phyloP scores from a whole-genome alignment of 2,113 vertebrate genomes.

The Mellivora capensis region DNA sequence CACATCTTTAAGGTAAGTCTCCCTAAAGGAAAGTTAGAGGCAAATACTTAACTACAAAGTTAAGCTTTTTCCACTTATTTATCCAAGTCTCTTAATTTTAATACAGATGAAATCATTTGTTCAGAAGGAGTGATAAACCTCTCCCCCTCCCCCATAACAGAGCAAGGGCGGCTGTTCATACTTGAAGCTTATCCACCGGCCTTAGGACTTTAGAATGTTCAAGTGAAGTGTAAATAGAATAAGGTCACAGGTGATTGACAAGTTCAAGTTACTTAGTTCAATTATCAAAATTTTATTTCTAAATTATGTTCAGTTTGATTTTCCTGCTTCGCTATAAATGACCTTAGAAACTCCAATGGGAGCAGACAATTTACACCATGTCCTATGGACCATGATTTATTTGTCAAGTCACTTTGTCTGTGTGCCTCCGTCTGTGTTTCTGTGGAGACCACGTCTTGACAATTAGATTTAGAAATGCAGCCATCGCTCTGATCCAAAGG shows the following conservation, averaged over 20 bases:
- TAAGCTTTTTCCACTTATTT: not conserved
- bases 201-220: conserved; percentile 52
- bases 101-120: not conserved
- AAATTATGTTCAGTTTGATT: conserved; percentile 80
- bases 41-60: not conserved
- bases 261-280: conserved; percentile 81
- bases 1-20: not conserved
- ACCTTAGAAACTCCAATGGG: conserved; percentile 62
- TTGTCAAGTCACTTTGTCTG: conserved; percentile 74
- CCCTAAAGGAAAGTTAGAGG: not conserved
- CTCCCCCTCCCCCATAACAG: not conserved
- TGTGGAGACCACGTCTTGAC: conserved; percentile 67
- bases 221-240: conserved; percentile 64
- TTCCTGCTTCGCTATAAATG: conserved; percentile 72
- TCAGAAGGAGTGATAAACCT: not conserved
- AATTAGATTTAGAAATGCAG: conserved; percentile 63
- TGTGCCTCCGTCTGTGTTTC: conserved; percentile 64
- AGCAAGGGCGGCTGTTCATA: not conserved
- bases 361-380: conserved; percentile 74
- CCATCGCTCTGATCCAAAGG: conserved; percentile 75
- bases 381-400: conserved; percentile 67
- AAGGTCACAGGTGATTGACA: conserved; percentile 80
- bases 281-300: conserved; percentile 81
- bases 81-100: not conserved
- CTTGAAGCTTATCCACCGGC: not conserved